phyloP scores from a whole-genome alignment of 2,797 vertebrate genomes.

The Carcharodon carcharias region DNA sequence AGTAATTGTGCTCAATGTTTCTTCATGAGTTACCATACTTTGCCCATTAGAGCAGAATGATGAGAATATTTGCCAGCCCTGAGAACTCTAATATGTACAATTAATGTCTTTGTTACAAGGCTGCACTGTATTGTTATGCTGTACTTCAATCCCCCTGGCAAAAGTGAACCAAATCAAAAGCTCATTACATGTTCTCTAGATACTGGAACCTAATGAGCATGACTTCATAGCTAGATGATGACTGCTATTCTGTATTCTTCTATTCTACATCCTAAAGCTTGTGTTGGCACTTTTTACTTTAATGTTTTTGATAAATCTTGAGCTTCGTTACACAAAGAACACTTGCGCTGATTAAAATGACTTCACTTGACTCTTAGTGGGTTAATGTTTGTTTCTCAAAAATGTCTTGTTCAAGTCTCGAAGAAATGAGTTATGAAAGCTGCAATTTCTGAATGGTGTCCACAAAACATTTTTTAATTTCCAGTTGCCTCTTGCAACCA shows the following conservation, averaged over 20 bases:
- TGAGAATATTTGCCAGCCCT: constrained; percentile 15
- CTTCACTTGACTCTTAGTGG: not conserved
- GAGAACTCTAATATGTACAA: constrained; percentile 4
- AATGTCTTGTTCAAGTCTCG: not conserved
- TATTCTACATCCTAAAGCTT: not conserved
- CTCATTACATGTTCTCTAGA: constrained; percentile 4
- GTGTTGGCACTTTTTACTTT: not conserved
- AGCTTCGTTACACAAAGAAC: not conserved
- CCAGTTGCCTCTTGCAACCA: not conserved
- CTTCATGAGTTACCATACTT: constrained; percentile 33
- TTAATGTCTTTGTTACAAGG: constrained; percentile 6
- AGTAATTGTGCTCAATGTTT: constrained; percentile 15
- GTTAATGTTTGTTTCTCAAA: not conserved
- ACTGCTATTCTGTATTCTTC: not conserved
- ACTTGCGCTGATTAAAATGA: not conserved
- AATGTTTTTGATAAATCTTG: not conserved
- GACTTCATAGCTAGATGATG: not conserved
- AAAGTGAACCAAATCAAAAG: constrained; percentile 29
- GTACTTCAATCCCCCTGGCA: constrained; percentile 13
- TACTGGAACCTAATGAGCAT: not conserved
- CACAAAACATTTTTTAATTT: not conserved
- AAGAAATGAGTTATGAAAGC: not conserved
- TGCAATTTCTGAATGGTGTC: not conserved
- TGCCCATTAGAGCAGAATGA: constrained; percentile 2
- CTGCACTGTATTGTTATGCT: not conserved